Base-by-base conservation (phyloP, 2,113 vertebrate genomes). In the Rhipidura dahli region DNA sequence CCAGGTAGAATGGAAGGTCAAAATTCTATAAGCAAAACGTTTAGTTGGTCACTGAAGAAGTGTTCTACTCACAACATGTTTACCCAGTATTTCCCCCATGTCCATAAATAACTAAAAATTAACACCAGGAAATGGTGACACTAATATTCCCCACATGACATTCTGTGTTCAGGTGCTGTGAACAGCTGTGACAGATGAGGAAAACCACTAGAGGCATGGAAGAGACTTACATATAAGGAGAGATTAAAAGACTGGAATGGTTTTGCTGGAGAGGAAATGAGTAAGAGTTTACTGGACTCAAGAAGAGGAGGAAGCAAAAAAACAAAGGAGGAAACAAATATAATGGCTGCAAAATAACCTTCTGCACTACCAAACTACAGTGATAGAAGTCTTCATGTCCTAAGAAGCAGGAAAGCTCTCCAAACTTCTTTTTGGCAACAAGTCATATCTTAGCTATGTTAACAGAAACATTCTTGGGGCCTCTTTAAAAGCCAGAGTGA, bases 181-280 rank as follows among this genome's bases (percentile, higher is more conserved):
- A 50, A 59, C 61, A 50, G 61, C 51, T 66, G 51, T 37, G 65
- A 78, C 3, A 1, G 21, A 83, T 49, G 15, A 83, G 13, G 64
- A 86, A 83, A 94, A 81, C 2, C 44, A 64, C 14, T 45, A 50
- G 40, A 86, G 26, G 20, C 22, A 51, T 45, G 8, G 65, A 82
- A 89, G 44, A 82, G 13, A 78, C 27, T 56, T 54, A 78, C 30
- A 63, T 31, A 78, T 28, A 93, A 77, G 44, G 68, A 63, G 39
- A 92, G 30, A 83, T 77, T 87, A 84, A 83, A 90, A 91, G 27
- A 73, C 27, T 78, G 72, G 76, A 90, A 91, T 66, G 59, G 47
- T 40, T 90, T 81, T 33, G 39, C 89, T 56, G 44, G 23, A 83
- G 51, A 89, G 73, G 72, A 97, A 92, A 94, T 79, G 60, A 96